Conservation (phyloP, 2,113 vertebrate genomes). For the Rattus norvegicus region GRCr8 NC_086039.1:116139001-116139500, state of each 20-base stretch:
- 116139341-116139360: not conserved
- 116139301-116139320: not conserved
- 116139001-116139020: too few species aligned
- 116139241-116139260: not conserved
- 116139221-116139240: conserved; percentile 83
- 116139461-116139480: not conserved
- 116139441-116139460: too few species aligned
- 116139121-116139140: conserved; percentile 76
- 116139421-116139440: not conserved
- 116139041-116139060: too few species aligned
- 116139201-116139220: conserved; percentile 86
- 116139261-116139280: not conserved
- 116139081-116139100: too few species aligned
- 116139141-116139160: conserved; percentile 76
- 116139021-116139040: too few species aligned
- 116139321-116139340: not conserved
- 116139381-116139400: not conserved
- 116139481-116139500: not conserved
- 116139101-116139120: conserved; percentile 78
- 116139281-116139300: not conserved
- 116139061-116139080: too few species aligned
- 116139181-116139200: conserved; percentile 77
- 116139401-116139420: not conserved
- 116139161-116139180: conserved; percentile 84
- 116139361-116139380: not conserved